Evolutionary conservation across 2,113 vertebrate species (phyloP).

Genomic region (Harpagus bidentatus): DNA sequence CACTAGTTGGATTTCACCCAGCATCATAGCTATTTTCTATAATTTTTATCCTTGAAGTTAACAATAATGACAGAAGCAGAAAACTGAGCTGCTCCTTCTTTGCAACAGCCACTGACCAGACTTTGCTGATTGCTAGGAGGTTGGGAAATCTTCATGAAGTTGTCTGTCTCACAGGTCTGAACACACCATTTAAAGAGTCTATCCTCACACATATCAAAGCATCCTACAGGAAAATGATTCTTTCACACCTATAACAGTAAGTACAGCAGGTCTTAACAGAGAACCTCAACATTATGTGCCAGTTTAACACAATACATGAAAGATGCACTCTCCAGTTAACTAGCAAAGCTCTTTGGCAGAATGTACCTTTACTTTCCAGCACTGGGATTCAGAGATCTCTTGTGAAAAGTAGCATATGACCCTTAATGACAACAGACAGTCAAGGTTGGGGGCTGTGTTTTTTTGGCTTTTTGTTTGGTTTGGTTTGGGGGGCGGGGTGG

Average conservation of each 20-base stretch:
- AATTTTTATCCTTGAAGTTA: not conserved
- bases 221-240: not conserved
- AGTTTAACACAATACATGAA: not conserved
- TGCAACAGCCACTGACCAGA: not conserved
- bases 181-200: not conserved
- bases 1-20: not conserved
- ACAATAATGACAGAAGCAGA: not conserved
- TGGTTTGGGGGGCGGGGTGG: too few relatives aligned
- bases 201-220: not conserved
- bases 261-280: not conserved
- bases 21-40: not conserved
- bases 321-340: not conserved
- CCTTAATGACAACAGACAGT: not conserved
- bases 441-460: fast-evolving
- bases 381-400: not conserved
- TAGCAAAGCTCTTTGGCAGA: not conserved
- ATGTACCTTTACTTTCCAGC: not conserved
- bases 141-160: not conserved
- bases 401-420: not conserved
- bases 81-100: not conserved
- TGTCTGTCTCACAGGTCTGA: not conserved
- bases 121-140: not conserved
- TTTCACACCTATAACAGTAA: not conserved
- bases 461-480: not conserved
- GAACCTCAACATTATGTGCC: not conserved